Evolutionary conservation across 2,888 invertebrate genomes (phyloP).

Genomic region (Gari tellinella): DNA sequence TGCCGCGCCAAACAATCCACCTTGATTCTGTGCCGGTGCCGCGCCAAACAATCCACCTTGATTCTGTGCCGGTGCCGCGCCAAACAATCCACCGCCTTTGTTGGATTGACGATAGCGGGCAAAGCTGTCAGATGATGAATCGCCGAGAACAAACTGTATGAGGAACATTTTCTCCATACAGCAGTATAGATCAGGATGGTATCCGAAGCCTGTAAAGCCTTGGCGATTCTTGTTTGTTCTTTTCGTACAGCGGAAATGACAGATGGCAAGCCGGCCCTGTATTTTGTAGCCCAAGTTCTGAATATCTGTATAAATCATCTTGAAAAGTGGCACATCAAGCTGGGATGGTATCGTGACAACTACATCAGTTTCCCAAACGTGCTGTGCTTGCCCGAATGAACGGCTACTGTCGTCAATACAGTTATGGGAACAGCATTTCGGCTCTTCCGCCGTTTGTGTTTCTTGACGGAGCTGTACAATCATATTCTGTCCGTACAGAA

Average conservation of each 20-base stretch:
- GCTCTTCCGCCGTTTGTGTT: background rate
- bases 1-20: too few relatives aligned
- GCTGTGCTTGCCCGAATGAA: background rate
- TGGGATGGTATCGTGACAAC: conserved; percentile 26
- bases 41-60: too few relatives aligned
- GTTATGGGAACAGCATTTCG: conserved; percentile 33
- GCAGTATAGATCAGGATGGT: background rate
- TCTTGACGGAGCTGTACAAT: conserved; percentile 23
- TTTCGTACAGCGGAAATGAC: conserved; percentile 27
- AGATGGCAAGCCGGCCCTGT: conserved; percentile 17
- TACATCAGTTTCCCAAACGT: conserved; percentile 5
- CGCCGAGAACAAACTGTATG: conserved; percentile 6
- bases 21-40: too few relatives aligned
- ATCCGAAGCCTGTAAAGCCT: background rate
- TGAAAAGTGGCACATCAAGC: conserved; percentile 24
- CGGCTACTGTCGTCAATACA: conserved; percentile 2
- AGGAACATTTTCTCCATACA: conserved; percentile 8
- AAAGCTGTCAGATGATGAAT: background rate
- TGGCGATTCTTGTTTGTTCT: conserved; percentile 1
- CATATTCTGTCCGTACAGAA: conserved; percentile 16
- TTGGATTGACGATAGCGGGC: too few relatives aligned
- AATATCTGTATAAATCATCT: conserved; percentile 28
- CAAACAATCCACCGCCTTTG: too few relatives aligned
- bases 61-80: too few relatives aligned
- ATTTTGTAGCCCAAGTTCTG: conserved; percentile 19